Evolutionary conservation across 1,140 invertebrate genomes (phyloP).

Genomic region (Camponotus floridanus): DNA sequence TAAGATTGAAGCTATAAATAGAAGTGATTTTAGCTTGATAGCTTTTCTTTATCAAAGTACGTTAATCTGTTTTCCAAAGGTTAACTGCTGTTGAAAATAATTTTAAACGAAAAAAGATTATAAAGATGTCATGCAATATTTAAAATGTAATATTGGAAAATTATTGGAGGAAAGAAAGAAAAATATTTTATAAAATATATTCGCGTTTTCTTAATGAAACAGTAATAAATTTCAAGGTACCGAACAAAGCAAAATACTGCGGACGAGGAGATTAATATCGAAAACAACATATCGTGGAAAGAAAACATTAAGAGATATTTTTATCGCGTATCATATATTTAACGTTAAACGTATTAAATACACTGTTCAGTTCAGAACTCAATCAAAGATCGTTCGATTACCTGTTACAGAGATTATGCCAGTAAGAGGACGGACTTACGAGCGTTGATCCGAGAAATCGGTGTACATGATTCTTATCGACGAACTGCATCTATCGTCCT

Average conservation of each 20-base stretch:
- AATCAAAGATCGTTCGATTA: neutral
- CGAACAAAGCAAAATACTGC: neutral
- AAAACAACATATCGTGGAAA: neutral
- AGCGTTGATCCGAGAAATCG: slow-evolving; percentile 69
- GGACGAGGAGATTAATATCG: neutral
- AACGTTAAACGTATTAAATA: neutral
- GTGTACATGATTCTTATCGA: slow-evolving; percentile 69
- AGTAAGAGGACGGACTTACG: slow-evolving; percentile 64
- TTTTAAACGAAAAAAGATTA: neutral
- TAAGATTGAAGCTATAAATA: neutral
- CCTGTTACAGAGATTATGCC: slow-evolving; percentile 48
- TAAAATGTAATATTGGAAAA: neutral
- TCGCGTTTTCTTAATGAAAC: neutral
- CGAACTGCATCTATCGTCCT: slow-evolving; percentile 61
- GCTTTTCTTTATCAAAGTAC: no score
- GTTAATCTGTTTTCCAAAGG: no score
- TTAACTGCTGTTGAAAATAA: no score
- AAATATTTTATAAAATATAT: neutral
- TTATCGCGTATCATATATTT: slow-evolving; percentile 10
- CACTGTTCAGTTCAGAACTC: neutral
- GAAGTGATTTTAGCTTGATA: no score
- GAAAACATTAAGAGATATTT: neutral
- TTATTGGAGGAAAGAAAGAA: neutral
- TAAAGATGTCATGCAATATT: neutral
- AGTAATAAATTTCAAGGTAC: neutral